Base-by-base conservation (phyloP, 2,797 vertebrate genomes). In the Distichodus sexfasciatus region DNA sequence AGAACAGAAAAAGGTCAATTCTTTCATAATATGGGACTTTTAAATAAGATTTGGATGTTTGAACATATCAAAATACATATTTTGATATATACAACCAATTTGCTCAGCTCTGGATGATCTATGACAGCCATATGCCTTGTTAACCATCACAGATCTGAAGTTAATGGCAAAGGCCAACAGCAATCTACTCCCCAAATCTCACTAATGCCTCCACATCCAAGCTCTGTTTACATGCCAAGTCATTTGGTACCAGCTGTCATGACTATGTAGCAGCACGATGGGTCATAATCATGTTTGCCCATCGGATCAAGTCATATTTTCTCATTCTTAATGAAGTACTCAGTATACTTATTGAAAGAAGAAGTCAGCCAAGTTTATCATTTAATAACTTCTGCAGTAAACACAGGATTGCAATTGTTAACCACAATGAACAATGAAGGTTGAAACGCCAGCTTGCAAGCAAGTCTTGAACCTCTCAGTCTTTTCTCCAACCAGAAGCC, bases 171-270 rank as follows among this genome's bases (percentile, higher is more conserved):
- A 48, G 47, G 35, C 40, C 54, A 66, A 46, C 48, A 9, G 51
- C 33, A 46, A 58, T 61, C 31, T 66, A 29, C 38, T 29, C 59
- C 33, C 24, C 19, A 57, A 48, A 21, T 57, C 65, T 55, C 41
- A 26, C n/a, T 60, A 60, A 41, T 26, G 36, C 55, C 36, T 51
- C 9, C 40, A 51, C 33, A 47, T 41, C 43, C 69, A 65, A 59
- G 44, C 43, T 33, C 23, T 40, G 5, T 47, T 60, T 14, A 66
- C 63, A 62, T 72, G 70, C 70, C 55, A 72, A 72, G 38, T 60
- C 51, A 46, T 54, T 67, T 61, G 67, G 47, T 51, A 48, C 41
- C 48, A 47, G 47, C 57, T 68, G 58, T 55, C 64, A 55, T 21
- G 33, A 62, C 36, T 41, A 55, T 62, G 31, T 47, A 17, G 14